Base-by-base conservation (phyloP, 2,797 vertebrate genomes). In the Staurois parvus region DNA sequence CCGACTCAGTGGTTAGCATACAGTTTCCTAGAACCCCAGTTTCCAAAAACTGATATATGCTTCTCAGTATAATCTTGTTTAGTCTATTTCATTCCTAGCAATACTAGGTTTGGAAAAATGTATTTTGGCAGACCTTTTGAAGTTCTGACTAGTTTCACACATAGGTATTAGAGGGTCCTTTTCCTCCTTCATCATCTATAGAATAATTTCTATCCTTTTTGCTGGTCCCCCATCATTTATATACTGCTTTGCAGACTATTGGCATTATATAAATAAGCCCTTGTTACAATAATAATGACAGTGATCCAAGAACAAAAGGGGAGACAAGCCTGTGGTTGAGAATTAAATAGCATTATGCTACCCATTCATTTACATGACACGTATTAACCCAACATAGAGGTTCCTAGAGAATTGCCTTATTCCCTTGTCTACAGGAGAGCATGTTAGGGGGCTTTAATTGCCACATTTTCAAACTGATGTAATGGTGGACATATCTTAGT, bases 401-500 rank as follows among this genome's bases (percentile, higher is more conserved):
- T 96, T 96, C 93, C 91, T 89, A 91, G 93, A 94, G 92, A 91
- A 89, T 89, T 91, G 91, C 89, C 92, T 93, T 86, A 91, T 94
- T 94, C 91, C 87, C 92, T 94, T 93, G 95, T 96, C 95, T 96
- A 91, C 84, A 95, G 94, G 94, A 98, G 95, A 93, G 89, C 95
- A 95, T 91, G 95, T 94, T 72, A 95, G 95, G 95, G 95, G 91
- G 90, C 94, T 98, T 97, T 97, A 98, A 99, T 98, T 97, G 97
- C 96, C 96, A 96, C 96, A 96, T 97, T 96, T 97, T 96, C 95
- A 95, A 96, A 95, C 95, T 93, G 94, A 96, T 97, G 95, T 96
- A 97, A 97, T 96, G 94, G 95, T 94, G 93, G 95, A 92, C 92
- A 97, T 96, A 95, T 97, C 96, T 97, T 96, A 96, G 96, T 98